Evolutionary conservation across 2,797 vertebrate species (phyloP).

Genomic region (Chelidonichthys spinosus): DNA sequence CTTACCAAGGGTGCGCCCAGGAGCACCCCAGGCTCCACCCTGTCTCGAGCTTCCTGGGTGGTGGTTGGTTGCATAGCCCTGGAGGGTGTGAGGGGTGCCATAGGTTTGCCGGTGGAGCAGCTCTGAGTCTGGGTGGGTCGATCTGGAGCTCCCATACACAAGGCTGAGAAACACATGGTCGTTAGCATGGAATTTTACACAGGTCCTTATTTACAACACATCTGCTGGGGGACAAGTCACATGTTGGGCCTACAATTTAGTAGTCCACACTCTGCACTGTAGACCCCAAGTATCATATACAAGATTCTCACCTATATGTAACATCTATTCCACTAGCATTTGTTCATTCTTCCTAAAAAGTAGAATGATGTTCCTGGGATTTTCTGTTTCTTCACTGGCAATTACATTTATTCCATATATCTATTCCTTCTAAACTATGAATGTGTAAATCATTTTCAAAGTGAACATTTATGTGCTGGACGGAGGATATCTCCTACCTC

Average conservation of each 20-base stretch:
- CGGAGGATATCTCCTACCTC: too few species aligned
- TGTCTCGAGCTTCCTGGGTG: conserved; percentile 88
- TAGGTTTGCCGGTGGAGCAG: conserved; percentile 92
- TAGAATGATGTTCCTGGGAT: background rate
- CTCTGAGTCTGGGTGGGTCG: conserved; percentile 92
- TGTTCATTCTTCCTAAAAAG: background rate
- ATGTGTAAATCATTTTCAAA: too few species aligned
- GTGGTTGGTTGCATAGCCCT: conserved; percentile 93
- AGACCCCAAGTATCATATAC: background rate
- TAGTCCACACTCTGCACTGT: background rate
- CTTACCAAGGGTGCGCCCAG: conserved; percentile 83
- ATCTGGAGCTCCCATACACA: conserved; percentile 92
- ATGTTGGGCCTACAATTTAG: background rate
- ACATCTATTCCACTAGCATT: background rate
- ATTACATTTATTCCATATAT: too few species aligned
- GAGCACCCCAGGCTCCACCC: conserved; percentile 79
- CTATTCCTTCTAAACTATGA: too few species aligned
- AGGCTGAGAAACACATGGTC: conserved; percentile 79
- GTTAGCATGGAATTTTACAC: background rate
- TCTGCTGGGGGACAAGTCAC: background rate
- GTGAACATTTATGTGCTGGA: too few species aligned
- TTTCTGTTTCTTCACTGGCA: background rate
- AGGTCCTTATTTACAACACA: background rate
- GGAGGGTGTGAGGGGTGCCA: conserved; percentile 89
- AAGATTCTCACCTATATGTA: background rate